Base-by-base conservation (phyloP, 53 echinoderm and acorn worm species). In the Crossaster papposus region DNA sequence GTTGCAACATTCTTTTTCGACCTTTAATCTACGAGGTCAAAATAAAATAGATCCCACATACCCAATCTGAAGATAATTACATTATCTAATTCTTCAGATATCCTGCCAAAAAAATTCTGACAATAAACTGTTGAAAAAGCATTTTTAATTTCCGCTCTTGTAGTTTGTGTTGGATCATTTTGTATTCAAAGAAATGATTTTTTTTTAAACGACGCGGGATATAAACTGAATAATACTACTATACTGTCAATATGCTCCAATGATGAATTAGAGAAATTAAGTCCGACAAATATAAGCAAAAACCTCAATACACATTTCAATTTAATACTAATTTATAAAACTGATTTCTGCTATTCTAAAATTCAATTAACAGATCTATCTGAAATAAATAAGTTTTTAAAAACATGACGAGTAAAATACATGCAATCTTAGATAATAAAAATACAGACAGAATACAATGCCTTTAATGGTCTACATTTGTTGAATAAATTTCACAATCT, bases 301-400 rank as follows among this genome's bases (percentile, higher is more conserved):
- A 3, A 15, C 58, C 58, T 20, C 58, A 58, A 14, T 58, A 58
- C 58, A 58, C 58, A 58, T 26, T 68, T 68, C n/a, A 68, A 68
- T 26, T 26, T 26, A 68, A 58, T 68, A 68, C 24, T 1, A 68
- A n/a, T 68, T 28, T 68, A 11, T 68, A 20, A 28, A n/a, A 68
- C 28, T 18, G 68, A 68, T 68, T 26, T 68, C 28, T 28, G 28
- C 68, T 68, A 68, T 3, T 68, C 68, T 68, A 68, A 23, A 26
- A 11, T 28, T 3, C 24, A 68, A 68, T 68, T 68, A 68, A 68
- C 2, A 26, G 68, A 68, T 68, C 68, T 28, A 23, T 68, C 11
- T n/a, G 68, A 68, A 68, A 68, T 68, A 68, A 68, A 68, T 68
- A 68, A 68, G 68, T 68, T 58, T 58, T 58, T 68, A 24, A 68